phyloP scores from a whole-genome alignment of 2,113 vertebrate species.

The Cranoglanis bouderius region DNA sequence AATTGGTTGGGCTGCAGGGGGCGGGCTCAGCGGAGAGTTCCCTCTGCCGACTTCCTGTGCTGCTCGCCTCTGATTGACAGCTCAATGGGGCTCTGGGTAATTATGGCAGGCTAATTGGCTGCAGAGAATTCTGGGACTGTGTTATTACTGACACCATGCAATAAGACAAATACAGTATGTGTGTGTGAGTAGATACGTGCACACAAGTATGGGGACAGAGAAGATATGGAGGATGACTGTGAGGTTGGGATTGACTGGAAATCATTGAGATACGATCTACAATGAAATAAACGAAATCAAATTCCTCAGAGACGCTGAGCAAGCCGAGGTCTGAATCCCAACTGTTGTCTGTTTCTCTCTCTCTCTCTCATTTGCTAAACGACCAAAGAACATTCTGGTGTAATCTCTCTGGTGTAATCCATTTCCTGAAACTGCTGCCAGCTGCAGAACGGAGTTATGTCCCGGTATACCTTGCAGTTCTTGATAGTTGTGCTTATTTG shows the following conservation, averaged over 20 bases:
- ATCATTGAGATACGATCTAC: neutral
- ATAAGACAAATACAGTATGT: conserved; percentile 24
- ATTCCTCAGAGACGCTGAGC: neutral
- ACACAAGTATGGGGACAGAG: neutral
- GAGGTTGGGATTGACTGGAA: neutral
- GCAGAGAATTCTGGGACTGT: conserved; percentile 75
- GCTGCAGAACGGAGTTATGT: neutral
- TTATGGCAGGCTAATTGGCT: conserved; percentile 76
- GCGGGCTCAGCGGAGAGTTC: conserved; percentile 50
- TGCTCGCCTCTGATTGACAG: conserved; percentile 73
- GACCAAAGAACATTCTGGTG: neutral
- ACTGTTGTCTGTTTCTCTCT: neutral
- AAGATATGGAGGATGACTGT: neutral
- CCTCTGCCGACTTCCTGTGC: conserved; percentile 66
- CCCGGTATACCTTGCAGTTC: neutral
- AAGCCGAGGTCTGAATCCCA: neutral
- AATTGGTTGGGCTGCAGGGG: conserved; percentile 43
- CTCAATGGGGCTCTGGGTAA: conserved; percentile 78
- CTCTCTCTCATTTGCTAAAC: neutral
- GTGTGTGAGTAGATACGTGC: neutral
- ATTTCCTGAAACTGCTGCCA: neutral
- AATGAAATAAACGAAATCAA: neutral
- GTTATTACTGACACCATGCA: conserved; percentile 73
- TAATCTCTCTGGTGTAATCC: neutral
- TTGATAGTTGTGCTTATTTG: neutral